Base-by-base conservation (phyloP, 2,888 invertebrate genomes). In the Scaeva pyrastri region DNA sequence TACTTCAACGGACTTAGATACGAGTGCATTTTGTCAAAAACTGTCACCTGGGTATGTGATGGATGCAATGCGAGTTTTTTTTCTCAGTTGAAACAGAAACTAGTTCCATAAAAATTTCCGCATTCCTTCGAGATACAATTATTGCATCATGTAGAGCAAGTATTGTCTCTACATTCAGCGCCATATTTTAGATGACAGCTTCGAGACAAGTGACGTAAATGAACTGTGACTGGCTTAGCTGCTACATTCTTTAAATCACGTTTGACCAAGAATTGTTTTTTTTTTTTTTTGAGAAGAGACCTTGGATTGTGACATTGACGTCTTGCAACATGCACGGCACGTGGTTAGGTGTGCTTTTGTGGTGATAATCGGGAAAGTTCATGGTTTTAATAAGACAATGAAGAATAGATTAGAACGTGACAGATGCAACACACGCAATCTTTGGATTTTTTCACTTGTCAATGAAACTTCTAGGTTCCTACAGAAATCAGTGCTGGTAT, bases 91-190 rank as follows among this genome's bases (percentile, higher is more conserved):
- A 68, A 52, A 14, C 0, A 52, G 11, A 39, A 68, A 52, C 68
- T 14, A 10, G 68, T 68, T 68, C 21, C 8, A n/a, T n/a, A 41
- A n/a, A 41, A 19, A 39, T 36, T 68, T 68, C 68, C 68, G 68
- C 68, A 68, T 68, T 68, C 68, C 52, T 10, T 21, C 10, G 11
- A 39, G 19, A 6, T 14, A 21, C 23, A 19, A 50, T 58, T 31
- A 60, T 68, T 50, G 68, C 39, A 52, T 41, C 50, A 68, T 68
- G 52, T 68, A 12, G 68, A 68, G 50, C 52, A 66, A 1, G 52
- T 52, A 68, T 39, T 68, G 68, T n/a, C 39, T 39, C 12, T 31
- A 5, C 31, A 31, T 31, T 31, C 8, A 31, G 31, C 39, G n/a
- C n/a, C n/a, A n/a, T n/a, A 21, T 43, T 31, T 31, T 52, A 21